Conservation (phyloP, 92 coral and sea anemone species). For the Virgularia gustaviana region DNA sequence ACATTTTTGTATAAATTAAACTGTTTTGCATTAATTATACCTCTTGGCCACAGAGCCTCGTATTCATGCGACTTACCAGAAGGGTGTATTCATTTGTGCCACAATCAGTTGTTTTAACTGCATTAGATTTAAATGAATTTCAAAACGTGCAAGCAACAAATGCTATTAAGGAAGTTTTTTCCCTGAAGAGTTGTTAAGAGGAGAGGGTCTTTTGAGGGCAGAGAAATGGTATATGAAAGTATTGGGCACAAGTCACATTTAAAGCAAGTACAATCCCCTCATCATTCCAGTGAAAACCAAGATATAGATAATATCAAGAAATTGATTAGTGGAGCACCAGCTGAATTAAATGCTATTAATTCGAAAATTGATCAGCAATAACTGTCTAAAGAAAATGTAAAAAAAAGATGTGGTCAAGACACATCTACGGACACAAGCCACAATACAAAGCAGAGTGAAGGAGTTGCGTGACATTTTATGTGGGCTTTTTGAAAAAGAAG, state of each 20-base stretch:
- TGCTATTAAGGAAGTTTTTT: slow-evolving; percentile 38
- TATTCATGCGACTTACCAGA: too few relatives aligned
- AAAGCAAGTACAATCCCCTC: slow-evolving; percentile 13
- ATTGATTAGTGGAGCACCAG: not conserved
- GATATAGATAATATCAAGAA: not conserved
- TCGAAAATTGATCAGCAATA: not conserved
- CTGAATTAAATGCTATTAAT: not conserved
- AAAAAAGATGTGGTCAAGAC: not conserved
- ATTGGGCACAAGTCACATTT: slow-evolving; percentile 18
- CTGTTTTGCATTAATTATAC: too few relatives aligned
- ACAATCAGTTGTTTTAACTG: slow-evolving; percentile 18
- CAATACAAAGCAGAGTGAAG: slow-evolving; percentile 7
- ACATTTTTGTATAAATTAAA: too few relatives aligned
- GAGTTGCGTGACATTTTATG: slow-evolving; percentile 4
- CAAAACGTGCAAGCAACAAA: slow-evolving; percentile 31
- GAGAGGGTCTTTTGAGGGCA: not conserved
- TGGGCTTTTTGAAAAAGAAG: slow-evolving; percentile 12
- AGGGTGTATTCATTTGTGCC: not conserved
- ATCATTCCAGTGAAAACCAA: slow-evolving; percentile 4
- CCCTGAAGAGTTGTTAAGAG: slow-evolving; percentile 13
- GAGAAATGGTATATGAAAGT: not conserved
- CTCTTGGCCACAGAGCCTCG: too few relatives aligned
- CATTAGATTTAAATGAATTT: not conserved
- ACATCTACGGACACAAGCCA: not conserved
- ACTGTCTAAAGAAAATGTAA: not conserved